Conservation (phyloP, 2,113 vertebrate genomes). For the Esox niger region DNA sequence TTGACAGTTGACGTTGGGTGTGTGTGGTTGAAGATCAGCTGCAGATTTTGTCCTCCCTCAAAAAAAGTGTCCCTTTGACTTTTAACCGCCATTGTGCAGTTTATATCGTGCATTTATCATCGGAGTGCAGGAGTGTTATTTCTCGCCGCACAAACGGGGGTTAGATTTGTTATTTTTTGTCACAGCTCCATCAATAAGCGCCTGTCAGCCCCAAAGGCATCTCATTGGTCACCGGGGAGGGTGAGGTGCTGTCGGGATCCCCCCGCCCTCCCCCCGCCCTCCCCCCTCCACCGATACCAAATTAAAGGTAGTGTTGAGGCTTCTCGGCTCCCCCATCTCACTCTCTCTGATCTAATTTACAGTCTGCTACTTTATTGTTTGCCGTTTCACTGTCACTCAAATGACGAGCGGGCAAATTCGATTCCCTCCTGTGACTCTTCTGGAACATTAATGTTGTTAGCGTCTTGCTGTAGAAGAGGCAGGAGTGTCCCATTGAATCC, state of each 20-base stretch:
- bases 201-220: background rate
- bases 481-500: background rate
- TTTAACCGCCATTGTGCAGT: too few relatives aligned
- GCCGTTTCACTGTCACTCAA: constrained; percentile 77
- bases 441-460: constrained; percentile 3
- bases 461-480: background rate
- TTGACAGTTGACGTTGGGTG: too few relatives aligned
- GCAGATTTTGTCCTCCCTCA: too few relatives aligned
- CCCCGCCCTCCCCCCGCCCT: constrained; percentile 47
- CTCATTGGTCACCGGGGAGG: constrained; percentile 1
- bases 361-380: constrained; percentile 90
- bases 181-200: background rate
- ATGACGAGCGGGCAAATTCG: constrained; percentile 15
- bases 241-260: background rate
- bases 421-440: background rate
- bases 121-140: too few relatives aligned
- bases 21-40: too few relatives aligned
- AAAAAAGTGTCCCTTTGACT: too few relatives aligned
- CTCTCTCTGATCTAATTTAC: constrained; percentile 87
- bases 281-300: constrained; percentile 70
- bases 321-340: constrained; percentile 83
- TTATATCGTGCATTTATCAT: too few relatives aligned
- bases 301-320: constrained; percentile 69
- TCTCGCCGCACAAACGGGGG: too few relatives aligned
- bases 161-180: too few relatives aligned